Percentiles rank a stretch among this genome's conserved stretches.
Conservation (phyloP, 1,140 invertebrate genomes). For the Neodiprion fabricii region DNA sequence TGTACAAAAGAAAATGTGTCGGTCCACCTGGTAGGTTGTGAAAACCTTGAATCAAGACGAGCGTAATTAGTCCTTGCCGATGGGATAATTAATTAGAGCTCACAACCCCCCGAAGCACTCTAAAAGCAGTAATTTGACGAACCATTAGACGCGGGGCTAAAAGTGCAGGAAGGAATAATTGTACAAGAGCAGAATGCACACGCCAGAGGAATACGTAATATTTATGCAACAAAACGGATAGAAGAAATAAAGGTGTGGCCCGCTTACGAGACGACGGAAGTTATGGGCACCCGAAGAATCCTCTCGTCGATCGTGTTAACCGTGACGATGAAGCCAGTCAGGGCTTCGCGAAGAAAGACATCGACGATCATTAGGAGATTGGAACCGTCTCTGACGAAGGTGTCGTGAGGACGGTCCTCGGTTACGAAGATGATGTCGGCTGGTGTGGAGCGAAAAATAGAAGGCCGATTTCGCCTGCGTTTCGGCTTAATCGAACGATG, state of each 20-base stretch:
- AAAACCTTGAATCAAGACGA: too few species aligned
- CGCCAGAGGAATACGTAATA: neutral
- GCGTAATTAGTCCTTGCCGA: too few species aligned
- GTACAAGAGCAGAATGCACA: neutral
- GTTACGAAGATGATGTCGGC: slow-evolving; percentile 87
- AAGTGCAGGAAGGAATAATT: too few species aligned
- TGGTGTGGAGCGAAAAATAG: slow-evolving; percentile 21
- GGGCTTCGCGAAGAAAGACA: slow-evolving; percentile 70
- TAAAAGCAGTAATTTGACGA: too few species aligned
- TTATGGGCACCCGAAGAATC: slow-evolving; percentile 70
- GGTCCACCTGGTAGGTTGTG: too few species aligned
- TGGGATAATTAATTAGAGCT: too few species aligned
- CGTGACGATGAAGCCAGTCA: slow-evolving; percentile 69
- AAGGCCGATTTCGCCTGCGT: too few species aligned
- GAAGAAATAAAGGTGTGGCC: neutral
- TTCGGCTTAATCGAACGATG: neutral
- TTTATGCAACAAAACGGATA: neutral
- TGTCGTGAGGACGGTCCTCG: slow-evolving; percentile 80
- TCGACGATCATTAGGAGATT: slow-evolving; percentile 70
- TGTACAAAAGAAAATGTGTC: too few species aligned
- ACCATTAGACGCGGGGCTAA: too few species aligned
- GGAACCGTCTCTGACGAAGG: slow-evolving; percentile 75
- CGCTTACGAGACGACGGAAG: slow-evolving; percentile 70
- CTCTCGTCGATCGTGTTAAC: slow-evolving; percentile 74
- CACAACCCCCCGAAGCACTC: too few species aligned